Base-by-base conservation (phyloP, 2,113 vertebrate genomes). In the Cottus gobio region DNA sequence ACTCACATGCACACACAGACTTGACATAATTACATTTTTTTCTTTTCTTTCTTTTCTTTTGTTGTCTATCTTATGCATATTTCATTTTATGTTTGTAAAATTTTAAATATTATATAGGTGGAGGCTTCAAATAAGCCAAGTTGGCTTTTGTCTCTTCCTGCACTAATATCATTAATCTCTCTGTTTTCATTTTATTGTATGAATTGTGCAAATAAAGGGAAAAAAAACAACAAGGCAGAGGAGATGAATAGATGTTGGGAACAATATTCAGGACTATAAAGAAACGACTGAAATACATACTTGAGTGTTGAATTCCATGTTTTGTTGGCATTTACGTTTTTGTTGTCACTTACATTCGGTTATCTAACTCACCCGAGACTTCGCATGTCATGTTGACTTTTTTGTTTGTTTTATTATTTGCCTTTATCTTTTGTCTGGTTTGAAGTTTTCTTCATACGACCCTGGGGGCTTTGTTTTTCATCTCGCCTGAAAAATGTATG, bases 351-450 rank as follows among this genome's bases (percentile, higher is more conserved):
- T 69, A n/a, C 16, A 60, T 63, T 71, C 30, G 12, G 39, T 63
- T 73, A 30, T 71, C 62, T 20, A n/a, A 66, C 46, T 78, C 58
- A 73, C 72, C 6, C 13, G 66, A 82, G 37, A 50, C 65, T 52
- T 81, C 36, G 22, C 54, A 75, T 36, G 20, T 79, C 42, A 13
- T 26, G 77, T 46, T 61, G 71, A 63, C 24, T 71, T 61, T 74
- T 67, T 67, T 66, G 37, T 57, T 57, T 77, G 64, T 80, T 83
- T 52, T 31, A 34, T 85, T 44, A 71, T 80, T 77, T 61, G 44
- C 66, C 66, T 13, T 50, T 5, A 4, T 70, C 54, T 39, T n/a
- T 74, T 79, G 54, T 74, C 83, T 54, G n/a, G 24, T 82, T 76
- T 82, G 64, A 82, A 75, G 67, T 77, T 28, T 15, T 31, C 69